Percentiles rank a stretch among this genome's conserved stretches.
Evolutionary conservation across 2,888 invertebrate genomes (phyloP).

Genomic region (Biston stratarius): DNA sequence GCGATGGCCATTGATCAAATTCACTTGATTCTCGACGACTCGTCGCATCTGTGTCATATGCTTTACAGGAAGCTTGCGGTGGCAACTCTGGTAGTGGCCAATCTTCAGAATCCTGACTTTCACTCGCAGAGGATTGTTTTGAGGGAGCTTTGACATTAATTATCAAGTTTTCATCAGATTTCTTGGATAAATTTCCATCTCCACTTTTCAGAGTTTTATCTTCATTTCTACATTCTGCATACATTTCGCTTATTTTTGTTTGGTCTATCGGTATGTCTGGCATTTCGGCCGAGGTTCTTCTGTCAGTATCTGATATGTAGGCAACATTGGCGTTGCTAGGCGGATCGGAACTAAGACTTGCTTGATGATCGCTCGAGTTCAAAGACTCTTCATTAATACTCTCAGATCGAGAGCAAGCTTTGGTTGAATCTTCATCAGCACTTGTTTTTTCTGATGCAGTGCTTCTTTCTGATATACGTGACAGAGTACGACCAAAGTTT

Average conservation of each 20-base stretch:
- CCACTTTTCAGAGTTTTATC: constrained; percentile 66
- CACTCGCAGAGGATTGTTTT: constrained; percentile 82
- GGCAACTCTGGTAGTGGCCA: constrained; percentile 92
- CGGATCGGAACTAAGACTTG: constrained; percentile 94
- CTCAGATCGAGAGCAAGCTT: constrained; percentile 93
- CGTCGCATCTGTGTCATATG: constrained; percentile 56
- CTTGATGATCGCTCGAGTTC: constrained; percentile 94
- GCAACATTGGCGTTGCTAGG: constrained; percentile 90
- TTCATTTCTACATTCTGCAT: constrained; percentile 82
- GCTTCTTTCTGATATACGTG: constrained; percentile 94
- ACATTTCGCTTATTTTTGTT: constrained; percentile 86
- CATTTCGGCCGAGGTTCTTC: constrained; percentile 94
- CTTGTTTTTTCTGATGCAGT: constrained; percentile 96
- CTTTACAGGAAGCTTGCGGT: constrained; percentile 78
- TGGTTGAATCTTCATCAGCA: constrained; percentile 94
- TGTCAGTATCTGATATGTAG: constrained; percentile 92
- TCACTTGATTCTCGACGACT: constrained; percentile 86
- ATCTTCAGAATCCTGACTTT: constrained; percentile 91
- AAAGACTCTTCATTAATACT: constrained; percentile 94
- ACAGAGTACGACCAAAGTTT: constrained; percentile 92
- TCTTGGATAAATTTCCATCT: constrained; percentile 59
- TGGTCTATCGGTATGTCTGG: constrained; percentile 94
- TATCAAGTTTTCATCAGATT: constrained; percentile 60
- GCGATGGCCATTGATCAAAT: constrained; percentile 93
- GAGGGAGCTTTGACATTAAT: constrained; percentile 64